Evolutionary conservation across 1,140 invertebrate species (phyloP).

Genomic region (Drosophila ananassae): DNA sequence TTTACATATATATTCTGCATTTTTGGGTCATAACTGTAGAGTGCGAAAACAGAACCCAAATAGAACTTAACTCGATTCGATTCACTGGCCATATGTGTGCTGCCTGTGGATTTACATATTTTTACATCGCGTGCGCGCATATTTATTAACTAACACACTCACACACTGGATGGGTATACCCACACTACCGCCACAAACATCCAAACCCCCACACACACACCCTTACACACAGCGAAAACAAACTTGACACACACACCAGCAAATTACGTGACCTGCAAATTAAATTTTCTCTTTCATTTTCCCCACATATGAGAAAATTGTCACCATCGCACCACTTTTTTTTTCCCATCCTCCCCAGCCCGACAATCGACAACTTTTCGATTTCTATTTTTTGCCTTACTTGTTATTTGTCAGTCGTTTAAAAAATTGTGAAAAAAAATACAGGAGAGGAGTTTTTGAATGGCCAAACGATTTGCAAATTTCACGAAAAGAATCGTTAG

Average conservation of each 20-base stretch:
- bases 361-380: constrained; percentile 24
- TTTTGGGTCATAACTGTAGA: constrained; percentile 70
- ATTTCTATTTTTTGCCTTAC: constrained; percentile 23
- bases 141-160: constrained; percentile 63
- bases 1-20: background rate
- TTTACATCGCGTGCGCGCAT: constrained; percentile 65
- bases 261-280: constrained; percentile 82
- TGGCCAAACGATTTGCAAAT: constrained; percentile 52
- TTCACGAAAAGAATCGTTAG: constrained; percentile 52
- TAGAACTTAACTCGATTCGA: constrained; percentile 37
- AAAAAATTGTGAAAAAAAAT: constrained; percentile 32
- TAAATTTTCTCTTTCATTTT: constrained; percentile 77
- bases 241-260: constrained; percentile 63
- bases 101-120: constrained; percentile 74
- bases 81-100: constrained; percentile 67
- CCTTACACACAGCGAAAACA: constrained; percentile 22
- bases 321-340: constrained; percentile 58
- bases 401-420: constrained; percentile 20
- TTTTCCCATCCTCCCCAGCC: constrained; percentile 1
- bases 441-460: constrained; percentile 33
- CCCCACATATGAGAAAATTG: constrained; percentile 69
- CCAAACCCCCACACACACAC: background rate
- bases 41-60: constrained; percentile 61
- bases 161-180: background rate
- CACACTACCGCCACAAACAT: background rate